phyloP scores from a whole-genome alignment of 2,797 vertebrate species.

The Tokudaia tokunoshimensis region DNA sequence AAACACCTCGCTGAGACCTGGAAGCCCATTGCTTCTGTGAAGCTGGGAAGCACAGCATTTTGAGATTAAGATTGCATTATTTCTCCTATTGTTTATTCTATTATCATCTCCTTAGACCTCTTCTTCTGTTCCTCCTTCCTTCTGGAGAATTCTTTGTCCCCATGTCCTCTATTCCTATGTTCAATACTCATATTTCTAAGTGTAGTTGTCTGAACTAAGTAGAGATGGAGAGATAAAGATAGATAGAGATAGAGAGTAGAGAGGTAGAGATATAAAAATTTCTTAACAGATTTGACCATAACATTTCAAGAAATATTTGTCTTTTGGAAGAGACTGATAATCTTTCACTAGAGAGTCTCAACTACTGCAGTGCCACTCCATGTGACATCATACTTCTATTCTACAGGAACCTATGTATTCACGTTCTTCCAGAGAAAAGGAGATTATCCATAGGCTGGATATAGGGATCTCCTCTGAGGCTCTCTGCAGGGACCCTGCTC shows the following conservation, averaged over 20 bases:
- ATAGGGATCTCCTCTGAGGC: neutral
- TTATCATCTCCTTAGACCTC: neutral
- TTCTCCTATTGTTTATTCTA: neutral
- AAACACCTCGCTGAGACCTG: neutral
- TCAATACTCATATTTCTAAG: conserved; percentile 17
- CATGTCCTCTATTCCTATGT: neutral
- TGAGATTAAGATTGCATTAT: neutral
- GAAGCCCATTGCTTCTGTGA: neutral
- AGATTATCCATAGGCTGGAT: neutral
- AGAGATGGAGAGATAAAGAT: neutral
- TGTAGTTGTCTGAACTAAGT: neutral
- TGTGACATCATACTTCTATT: neutral
- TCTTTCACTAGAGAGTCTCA: conserved; percentile 9
- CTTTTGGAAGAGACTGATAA: conserved; percentile 34
- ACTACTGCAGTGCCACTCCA: neutral
- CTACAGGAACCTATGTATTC: neutral
- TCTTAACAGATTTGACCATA: conserved; percentile 36
- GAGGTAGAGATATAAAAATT: conserved; percentile 2
- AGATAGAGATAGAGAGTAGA: neutral
- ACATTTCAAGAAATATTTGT: conserved; percentile 8
- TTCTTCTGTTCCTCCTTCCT: neutral
- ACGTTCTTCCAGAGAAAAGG: neutral
- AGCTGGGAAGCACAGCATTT: neutral
- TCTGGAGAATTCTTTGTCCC: neutral
- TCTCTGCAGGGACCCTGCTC: neutral